Base-by-base conservation (phyloP, 92 coral and sea anemone genomes). In the Heliopora coerulea region DNA sequence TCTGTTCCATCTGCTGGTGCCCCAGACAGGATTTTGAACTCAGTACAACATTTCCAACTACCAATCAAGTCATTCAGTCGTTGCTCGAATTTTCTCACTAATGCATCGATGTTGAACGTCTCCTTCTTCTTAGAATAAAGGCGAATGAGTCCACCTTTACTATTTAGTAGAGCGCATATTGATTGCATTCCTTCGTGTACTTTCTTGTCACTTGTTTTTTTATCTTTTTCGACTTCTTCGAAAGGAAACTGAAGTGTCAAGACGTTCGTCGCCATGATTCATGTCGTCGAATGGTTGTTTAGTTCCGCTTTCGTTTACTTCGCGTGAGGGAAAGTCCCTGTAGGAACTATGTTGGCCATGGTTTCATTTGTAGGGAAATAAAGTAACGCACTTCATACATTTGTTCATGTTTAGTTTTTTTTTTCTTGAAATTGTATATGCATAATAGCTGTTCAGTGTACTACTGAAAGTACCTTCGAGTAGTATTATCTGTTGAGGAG, bases 1-100 rank as follows among this genome's bases (percentile, higher is more conserved):
- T 39, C 72, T 33, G 10, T 3, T n/a, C n/a, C n/a, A n/a, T n/a
- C n/a, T n/a, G n/a, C n/a, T n/a, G n/a, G n/a, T 18, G 72, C 1
- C 0, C 30, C 15, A 15, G 72, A 8, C 15, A 65, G 30, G 9
- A 40, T 18, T 18, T 42, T 26, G 18, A 65, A 65, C 33, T 37
- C 20, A 25, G 35, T 35, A 42, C 72, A 42, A 21, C 54, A 21
- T 9, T 28, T 34, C 28, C 24, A 40, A 42, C 52, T 14, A 8
- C 72, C 72, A 3, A 65, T 30, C 0, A 65, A 14, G 14, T 65
- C 72, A 35, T 65, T 20, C 19, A 65, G 14, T 1, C 72, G 50
- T 42, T 65, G 72, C 35, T 65, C 72, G 72, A 65, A 20, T 19
- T 65, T 65, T 39, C 72, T 40, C 5, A 37, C 20, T 30, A 65